Base-by-base conservation (phyloP, 2,888 invertebrate genomes). In the Eupithecia insigniata region DNA sequence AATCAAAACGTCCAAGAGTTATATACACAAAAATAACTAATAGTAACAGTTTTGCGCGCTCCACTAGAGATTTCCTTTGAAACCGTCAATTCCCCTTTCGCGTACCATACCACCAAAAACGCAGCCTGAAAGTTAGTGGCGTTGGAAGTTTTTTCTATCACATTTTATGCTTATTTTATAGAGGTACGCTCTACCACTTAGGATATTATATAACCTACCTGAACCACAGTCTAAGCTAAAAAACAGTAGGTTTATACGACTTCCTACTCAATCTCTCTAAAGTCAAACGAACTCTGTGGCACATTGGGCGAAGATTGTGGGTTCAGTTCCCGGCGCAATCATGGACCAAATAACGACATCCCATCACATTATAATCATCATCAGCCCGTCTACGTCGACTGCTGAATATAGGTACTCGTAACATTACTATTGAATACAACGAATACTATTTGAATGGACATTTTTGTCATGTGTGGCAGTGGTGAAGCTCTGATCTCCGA, bases 151-250 rank as follows among this genome's bases (percentile, higher is more conserved):
- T 58, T 83, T 82, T 81, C 83, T 81, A 81, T 84, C 80, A 80
- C 81, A 78, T 76, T 82, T 82, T 80, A 80, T 75, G 76, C 79
- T 80, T 82, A 79, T 84, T 84, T 84, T 81, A 79, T 78, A 70
- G 74, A 71, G 72, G 75, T 78, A 76, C 72, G 77, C 78, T 78
- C 62, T 55, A 66, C 76, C 78, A 76, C 78, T 78, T 77, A 78
- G 71, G 74, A 77, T 77, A 77, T 76, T 76, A 78, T 74, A 55
- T 55, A 26, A 55, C 55, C 55, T 55, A 55, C 55, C 73, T 73
- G 68, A 18, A 28, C 7, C 30, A 26, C 18, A 64, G 34, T 64
- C 10, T n/a, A 36, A 12, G 4, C 26, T 55, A 14, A 12, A 10
- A 55, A 4, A 55, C 55, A 55, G 51, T 51, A 51, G 22, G 26